Evolutionary conservation across 2,797 vertebrate species (phyloP), one percentile per base, ranked within the genome.

Genomic region (Staurois parvus): DNA sequence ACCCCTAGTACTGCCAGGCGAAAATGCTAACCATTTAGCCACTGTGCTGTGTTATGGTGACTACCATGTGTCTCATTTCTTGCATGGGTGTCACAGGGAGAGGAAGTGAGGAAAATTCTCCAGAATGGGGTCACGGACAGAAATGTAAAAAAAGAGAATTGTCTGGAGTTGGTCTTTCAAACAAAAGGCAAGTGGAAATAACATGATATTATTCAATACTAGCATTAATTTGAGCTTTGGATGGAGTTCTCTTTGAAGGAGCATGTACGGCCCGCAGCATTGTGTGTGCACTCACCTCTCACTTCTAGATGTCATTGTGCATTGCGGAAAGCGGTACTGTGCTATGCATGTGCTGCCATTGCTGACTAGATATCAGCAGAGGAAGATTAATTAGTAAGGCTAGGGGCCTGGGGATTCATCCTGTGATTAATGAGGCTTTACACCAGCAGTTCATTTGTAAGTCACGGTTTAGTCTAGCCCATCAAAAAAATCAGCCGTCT

Each of bases 371-470:
- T 87, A 89, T 92, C 91, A 91, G 72, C 87, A 74, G 83, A 88
- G 87, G 85, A 88, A 85, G 89, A 91, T 92, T 92, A 92, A 92
- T 92, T 93, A 92, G 90, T 85, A 90, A 90, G 90, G 85, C 88
- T 90, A 68, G 88, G 90, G 88, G 90, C 75, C 77, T 84, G 85
- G 90, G 87, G 87, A 92, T 92, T 93, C 93, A 89, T 93, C 88
- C 79, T 29, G 87, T 92, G 91, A 93, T 93, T 94, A 94, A 94
- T 91, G 91, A 93, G 88, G 87, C 85, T 91, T 91, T 91, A 91
- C 87, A 92, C 3, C 59, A 89, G 86, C 75, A 85, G 87, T 78
- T 91, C 88, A 82, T 83, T 34, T 90, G 73, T 88, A 88, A 90
- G 79, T 89, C 90, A 88, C 88, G 90, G 89, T 89, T 85, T 88